Evolutionary conservation across 2,113 vertebrate species (phyloP), one percentile per base, ranked within the genome.

Genomic region (Thryonomys swinderianus): DNA sequence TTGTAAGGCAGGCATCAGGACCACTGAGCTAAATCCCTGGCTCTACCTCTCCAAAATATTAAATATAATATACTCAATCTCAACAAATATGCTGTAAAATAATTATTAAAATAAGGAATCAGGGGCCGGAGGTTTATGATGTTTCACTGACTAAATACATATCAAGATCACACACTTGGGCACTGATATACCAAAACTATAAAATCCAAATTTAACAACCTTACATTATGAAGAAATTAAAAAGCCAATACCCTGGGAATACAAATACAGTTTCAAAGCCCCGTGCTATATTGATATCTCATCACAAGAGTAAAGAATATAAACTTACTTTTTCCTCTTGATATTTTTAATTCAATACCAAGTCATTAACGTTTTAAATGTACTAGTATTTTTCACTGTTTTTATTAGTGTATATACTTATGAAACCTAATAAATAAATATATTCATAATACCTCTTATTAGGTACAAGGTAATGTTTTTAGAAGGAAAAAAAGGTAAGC

Each of bases 21-120:
- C 48, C 48, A 51, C 48, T 51, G 48, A 51, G 48, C 48, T 51
- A 51, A 51, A 51, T 51, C 48, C 48, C 48, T 51, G 48, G n/a
- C n/a, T n/a, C 48, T 51, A 51, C 10, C 48, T n/a, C n/a, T n/a
- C 48, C 48, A 51, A 51, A 51, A 51, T 51, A 51, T 51, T 51
- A 51, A 51, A 51, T 10, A 90, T 8, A 78, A 93, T 34, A 17
- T 59, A 89, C 25, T 74, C 17, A 92, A 92, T 71, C 90, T 76
- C 81, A 93, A 76, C 51, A 32, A 93, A 88, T 91, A 7, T 71
- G 0, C 45, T 69, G 71, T 66, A 82, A 93, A 95, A 90, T 53
- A 88, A 76, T 61, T 96, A 88, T 83, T 21, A 67, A 90, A 97
- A 81, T 88, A 93, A 34, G 45, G 25, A 78, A 27, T 21, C 23